Base-by-base conservation (phyloP, 1,140 invertebrate genomes). In the Phocides pigmalion region DNA sequence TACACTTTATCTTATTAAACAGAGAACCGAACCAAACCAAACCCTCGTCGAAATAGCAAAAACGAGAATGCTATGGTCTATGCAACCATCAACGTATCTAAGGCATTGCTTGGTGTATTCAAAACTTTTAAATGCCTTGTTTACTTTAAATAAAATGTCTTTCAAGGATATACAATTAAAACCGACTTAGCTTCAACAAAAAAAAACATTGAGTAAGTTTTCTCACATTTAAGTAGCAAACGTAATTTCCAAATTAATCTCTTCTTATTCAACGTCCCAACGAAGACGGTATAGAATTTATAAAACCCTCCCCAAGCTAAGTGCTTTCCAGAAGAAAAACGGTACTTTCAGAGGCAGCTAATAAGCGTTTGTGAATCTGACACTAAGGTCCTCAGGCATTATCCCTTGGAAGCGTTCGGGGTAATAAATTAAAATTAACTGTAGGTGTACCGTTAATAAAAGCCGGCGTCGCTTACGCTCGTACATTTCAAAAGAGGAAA, bases 381-480 rank as follows among this genome's bases (percentile, higher is more conserved):
- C 67, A 64, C 64, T 46, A 49, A 66, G 58, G 42, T 62, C 44
- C 59, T 56, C 41, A 41, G 49, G 47, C 47, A 35, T 50, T 50
- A 50, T 44, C 44, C 20, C 68, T 51, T 20, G 28, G 56, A 56
- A 47, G 64, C 62, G 58, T 35, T 41, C 46, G 64, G 59, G 64
- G 66, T 62, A 72, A 73, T 72, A 74, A 72, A 78, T 78, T 75
- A 74, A 78, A 75, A 77, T 73, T 74, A 75, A 78, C 71, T 70
- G 70, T 80, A 71, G 49, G 42, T 62, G 63, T 49, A 56, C 65
- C 72, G 73, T 67, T 74, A 79, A 76, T 68, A 70, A 78, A 76
- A 81, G 63, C 72, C 62, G 65, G 68, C 68, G 66, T 69, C 16
- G 70, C 11, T 81, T 75, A 71, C 77, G 77, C 75, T 69, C 73